Percentiles rank a stretch among this genome's conserved stretches.
Evolutionary conservation across 2,113 vertebrate species (phyloP).

Genomic region (Toxostoma redivivum): DNA sequence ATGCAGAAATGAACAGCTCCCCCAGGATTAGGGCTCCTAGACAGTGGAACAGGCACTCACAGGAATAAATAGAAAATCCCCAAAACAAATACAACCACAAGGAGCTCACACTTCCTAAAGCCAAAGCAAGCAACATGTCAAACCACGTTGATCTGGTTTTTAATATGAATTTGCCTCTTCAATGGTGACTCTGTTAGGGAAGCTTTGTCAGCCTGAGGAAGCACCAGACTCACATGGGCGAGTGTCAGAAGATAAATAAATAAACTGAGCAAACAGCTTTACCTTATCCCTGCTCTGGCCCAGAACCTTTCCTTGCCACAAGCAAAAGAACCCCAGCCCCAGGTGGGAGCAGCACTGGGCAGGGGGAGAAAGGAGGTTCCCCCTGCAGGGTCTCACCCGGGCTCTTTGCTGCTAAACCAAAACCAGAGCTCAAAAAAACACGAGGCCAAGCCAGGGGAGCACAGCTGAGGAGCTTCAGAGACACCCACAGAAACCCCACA

Average conservation of each 20-base stretch:
- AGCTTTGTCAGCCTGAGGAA: not conserved
- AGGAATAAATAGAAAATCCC: not conserved
- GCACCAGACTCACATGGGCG: accelerated
- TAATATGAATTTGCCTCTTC: not conserved
- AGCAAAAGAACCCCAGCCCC: not conserved
- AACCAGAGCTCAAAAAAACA: not conserved
- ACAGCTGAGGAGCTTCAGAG: not conserved
- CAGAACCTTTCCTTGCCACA: not conserved
- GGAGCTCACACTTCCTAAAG: not conserved
- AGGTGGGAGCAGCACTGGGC: not conserved
- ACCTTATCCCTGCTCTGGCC: not conserved
- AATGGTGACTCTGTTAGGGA: accelerated
- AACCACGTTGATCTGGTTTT: not conserved
- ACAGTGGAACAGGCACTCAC: not conserved
- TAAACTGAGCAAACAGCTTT: not conserved
- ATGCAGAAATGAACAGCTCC: accelerated
- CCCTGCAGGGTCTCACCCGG: accelerated
- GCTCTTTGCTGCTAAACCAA: not conserved
- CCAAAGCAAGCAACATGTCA: not conserved
- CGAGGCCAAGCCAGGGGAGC: not conserved
- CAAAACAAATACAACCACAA: not conserved
- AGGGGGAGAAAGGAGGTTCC: not conserved
- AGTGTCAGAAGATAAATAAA: not conserved
- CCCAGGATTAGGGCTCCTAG: not conserved
- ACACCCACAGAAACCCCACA: accelerated